phyloP scores from a whole-genome alignment of 2,888 invertebrate genomes.

The Augochlorella aurata region DNA sequence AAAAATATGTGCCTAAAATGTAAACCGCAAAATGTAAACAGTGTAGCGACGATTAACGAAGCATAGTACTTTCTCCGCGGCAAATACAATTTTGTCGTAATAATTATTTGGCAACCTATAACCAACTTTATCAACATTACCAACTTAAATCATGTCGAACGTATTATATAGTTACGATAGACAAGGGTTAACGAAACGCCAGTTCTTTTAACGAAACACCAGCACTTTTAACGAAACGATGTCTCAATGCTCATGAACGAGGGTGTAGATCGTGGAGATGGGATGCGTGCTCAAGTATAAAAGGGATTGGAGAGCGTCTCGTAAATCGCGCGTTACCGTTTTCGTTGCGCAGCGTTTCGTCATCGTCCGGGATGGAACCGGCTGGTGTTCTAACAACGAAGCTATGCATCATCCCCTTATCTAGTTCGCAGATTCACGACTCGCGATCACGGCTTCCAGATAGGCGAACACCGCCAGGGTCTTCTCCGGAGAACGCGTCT shows the following conservation, averaged over 20 bases:
- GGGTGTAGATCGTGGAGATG: not conserved
- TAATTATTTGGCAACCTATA: too few species aligned
- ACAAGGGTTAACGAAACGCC: not conserved
- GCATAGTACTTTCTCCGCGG: too few species aligned
- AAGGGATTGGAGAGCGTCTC: slow-evolving; percentile 22
- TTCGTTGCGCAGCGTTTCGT: slow-evolving; percentile 48
- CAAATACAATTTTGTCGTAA: too few species aligned
- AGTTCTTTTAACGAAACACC: not conserved
- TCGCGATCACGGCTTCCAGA: slow-evolving; percentile 65
- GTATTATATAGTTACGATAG: too few species aligned
- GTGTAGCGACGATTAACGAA: too few species aligned
- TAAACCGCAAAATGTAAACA: too few species aligned
- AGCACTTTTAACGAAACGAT: not conserved
- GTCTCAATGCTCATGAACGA: not conserved
- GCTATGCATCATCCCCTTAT: slow-evolving; percentile 74
- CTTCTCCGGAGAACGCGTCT: slow-evolving; percentile 24
- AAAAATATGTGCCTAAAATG: too few species aligned
- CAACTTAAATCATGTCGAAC: too few species aligned
- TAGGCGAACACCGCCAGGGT: slow-evolving; percentile 40
- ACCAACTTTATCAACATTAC: too few species aligned
- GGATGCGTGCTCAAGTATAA: not conserved
- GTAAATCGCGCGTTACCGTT: slow-evolving; percentile 59
- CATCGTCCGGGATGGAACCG: slow-evolving; percentile 51
- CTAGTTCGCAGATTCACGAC: slow-evolving; percentile 74
- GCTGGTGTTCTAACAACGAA: slow-evolving; percentile 56